phyloP scores from a whole-genome alignment of 2,888 invertebrate species.

The Stenodera caucasica region DNA sequence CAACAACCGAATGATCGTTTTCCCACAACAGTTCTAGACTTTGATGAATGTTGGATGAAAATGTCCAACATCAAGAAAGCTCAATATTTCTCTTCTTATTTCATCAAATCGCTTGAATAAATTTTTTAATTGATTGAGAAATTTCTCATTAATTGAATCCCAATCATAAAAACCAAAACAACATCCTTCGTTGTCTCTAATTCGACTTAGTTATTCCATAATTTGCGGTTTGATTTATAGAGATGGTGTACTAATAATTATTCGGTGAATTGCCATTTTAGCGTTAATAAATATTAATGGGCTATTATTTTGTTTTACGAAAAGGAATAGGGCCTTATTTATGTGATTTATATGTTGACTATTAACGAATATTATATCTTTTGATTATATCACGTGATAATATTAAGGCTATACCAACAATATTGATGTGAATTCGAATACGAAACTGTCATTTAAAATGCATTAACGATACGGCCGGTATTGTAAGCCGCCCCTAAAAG shows the following conservation, averaged over 20 bases:
- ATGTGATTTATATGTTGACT: background rate
- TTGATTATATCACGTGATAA: background rate
- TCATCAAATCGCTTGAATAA: background rate
- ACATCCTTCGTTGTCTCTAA: background rate
- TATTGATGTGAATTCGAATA: constrained; percentile 25
- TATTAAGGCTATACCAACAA: background rate
- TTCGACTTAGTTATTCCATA: background rate
- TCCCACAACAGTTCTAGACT: background rate
- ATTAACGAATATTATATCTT: no score
- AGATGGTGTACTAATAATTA: background rate
- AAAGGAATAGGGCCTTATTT: background rate
- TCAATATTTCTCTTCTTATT: no score
- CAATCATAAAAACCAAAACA: background rate
- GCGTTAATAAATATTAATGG: background rate
- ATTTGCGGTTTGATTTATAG: background rate
- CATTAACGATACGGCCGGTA: constrained; percentile 26
- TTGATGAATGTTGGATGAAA: background rate
- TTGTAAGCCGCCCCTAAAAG: constrained; percentile 19
- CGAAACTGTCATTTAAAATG: constrained; percentile 27
- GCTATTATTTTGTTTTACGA: background rate
- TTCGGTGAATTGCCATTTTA: background rate
- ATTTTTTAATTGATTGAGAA: background rate
- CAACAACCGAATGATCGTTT: constrained; percentile 4
- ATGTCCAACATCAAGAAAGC: background rate
- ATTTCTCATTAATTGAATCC: background rate